phyloP scores from a whole-genome alignment of 2,797 vertebrate genomes.

The Poeciliopsis presidionis region DNA sequence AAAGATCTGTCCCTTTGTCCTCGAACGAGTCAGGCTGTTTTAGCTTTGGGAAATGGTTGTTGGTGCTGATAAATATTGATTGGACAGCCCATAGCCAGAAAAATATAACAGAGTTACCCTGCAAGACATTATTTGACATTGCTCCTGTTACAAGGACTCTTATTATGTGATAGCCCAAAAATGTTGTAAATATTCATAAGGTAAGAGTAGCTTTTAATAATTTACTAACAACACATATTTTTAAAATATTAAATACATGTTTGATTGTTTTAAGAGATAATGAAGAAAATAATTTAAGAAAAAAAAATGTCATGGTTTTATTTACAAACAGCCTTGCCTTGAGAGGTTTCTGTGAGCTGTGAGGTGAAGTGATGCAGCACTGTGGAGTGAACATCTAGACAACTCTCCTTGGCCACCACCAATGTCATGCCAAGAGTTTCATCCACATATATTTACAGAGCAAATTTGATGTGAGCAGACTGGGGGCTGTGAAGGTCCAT shows the following conservation, averaged over 20 bases:
- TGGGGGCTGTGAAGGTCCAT: slow-evolving; percentile 68
- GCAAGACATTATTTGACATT: slow-evolving; percentile 71
- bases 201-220: background rate
- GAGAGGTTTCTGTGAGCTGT: slow-evolving; percentile 54
- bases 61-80: slow-evolving; percentile 77
- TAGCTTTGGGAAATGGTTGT: slow-evolving; percentile 69
- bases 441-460: slow-evolving; percentile 56
- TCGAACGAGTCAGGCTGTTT: slow-evolving; percentile 52
- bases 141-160: slow-evolving; percentile 66
- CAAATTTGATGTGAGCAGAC: slow-evolving; percentile 76
- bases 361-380: slow-evolving; percentile 53
- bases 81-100: slow-evolving; percentile 62
- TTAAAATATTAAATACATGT: background rate
- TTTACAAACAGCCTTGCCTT: slow-evolving; percentile 47
- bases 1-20: slow-evolving; percentile 47
- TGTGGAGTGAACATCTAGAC: slow-evolving; percentile 64
- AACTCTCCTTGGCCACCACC: slow-evolving; percentile 68
- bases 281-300: background rate
- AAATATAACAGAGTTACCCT: slow-evolving; percentile 58
- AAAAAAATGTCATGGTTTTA: background rate
- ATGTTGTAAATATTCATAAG: slow-evolving; percentile 64
- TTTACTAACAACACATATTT: background rate
- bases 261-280: background rate
- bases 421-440: slow-evolving; percentile 72
- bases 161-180: slow-evolving; percentile 51